A percentile compares a stretch with the other conserved stretches of the same genome.
Conservation (phyloP, 2,888 invertebrate genomes). For the Troides helena region DNA sequence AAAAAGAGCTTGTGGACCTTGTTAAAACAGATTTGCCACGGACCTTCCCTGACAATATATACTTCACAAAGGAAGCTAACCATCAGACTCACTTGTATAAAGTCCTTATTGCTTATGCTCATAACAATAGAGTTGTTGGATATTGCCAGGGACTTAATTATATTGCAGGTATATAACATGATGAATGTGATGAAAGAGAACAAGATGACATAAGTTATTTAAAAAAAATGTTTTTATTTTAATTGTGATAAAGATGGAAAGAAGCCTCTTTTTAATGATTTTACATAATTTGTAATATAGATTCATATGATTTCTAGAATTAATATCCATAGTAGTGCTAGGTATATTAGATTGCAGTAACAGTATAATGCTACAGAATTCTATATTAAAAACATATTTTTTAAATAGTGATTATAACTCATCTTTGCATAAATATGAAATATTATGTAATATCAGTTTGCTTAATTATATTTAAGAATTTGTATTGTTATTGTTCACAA, state of each 20-base stretch:
- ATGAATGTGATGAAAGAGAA: background rate
- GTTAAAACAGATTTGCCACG: slow-evolving; percentile 94
- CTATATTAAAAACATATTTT: too few species aligned
- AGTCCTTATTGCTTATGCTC: slow-evolving; percentile 92
- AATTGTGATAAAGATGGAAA: background rate
- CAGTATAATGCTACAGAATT: background rate
- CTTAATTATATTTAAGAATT: too few species aligned
- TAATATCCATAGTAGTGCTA: background rate
- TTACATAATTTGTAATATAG: too few species aligned
- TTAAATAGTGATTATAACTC: too few species aligned
- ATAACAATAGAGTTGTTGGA: slow-evolving; percentile 91
- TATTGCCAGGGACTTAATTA: slow-evolving; percentile 98
- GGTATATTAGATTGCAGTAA: background rate
- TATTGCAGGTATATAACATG: slow-evolving; percentile 84
- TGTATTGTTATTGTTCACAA: background rate
- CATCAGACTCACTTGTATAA: slow-evolving; percentile 89
- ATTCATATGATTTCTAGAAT: too few species aligned
- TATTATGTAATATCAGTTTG: too few species aligned
- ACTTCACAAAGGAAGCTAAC: slow-evolving; percentile 88
- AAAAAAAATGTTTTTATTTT: background rate
- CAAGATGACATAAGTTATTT: background rate
- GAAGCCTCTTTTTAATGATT: background rate
- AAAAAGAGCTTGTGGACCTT: slow-evolving; percentile 87
- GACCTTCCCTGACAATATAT: slow-evolving; percentile 97
- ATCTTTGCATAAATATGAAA: too few species aligned